Percentiles rank a stretch among this genome's conserved stretches.
Conservation (phyloP, 2,797 vertebrate species). For the Ceyx erithaca region DNA sequence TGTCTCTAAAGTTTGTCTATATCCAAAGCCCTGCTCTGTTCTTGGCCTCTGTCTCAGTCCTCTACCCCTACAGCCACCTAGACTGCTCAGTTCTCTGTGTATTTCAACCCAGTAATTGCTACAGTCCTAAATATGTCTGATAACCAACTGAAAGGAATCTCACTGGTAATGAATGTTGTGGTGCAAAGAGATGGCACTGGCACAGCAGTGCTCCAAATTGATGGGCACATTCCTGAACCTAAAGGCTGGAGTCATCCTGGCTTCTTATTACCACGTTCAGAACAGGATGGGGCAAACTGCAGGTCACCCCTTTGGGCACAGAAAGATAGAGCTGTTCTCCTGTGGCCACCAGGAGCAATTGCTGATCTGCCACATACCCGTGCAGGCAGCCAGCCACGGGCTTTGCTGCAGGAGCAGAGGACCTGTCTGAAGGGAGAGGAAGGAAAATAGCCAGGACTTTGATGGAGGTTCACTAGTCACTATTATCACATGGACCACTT, state of each 20-base stretch:
- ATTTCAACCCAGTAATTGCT: neutral
- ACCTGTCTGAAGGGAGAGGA: neutral
- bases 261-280: neutral
- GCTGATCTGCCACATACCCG: neutral
- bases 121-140: neutral
- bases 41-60: slow-evolving; percentile 62
- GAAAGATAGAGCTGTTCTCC: neutral
- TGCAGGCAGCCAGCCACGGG: neutral
- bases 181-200: neutral
- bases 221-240: slow-evolving; percentile 19
- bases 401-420: neutral
- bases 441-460: neutral
- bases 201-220: slow-evolving; percentile 33
- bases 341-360: neutral
- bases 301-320: neutral
- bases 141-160: neutral
- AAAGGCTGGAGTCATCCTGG: slow-evolving; percentile 52
- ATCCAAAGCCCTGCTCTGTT: slow-evolving; percentile 60
- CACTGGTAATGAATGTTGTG: neutral
- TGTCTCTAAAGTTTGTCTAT: slow-evolving; percentile 63
- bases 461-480: neutral
- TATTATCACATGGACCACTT: neutral
- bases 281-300: neutral
- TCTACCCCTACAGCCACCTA: slow-evolving; percentile 28
- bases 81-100: slow-evolving; percentile 4